These are phyloP conservation scores for Pentalonia nigronervosa DNA, from an alignment of 1,140 invertebrate species.

Conservation along the genomic window DNA sequence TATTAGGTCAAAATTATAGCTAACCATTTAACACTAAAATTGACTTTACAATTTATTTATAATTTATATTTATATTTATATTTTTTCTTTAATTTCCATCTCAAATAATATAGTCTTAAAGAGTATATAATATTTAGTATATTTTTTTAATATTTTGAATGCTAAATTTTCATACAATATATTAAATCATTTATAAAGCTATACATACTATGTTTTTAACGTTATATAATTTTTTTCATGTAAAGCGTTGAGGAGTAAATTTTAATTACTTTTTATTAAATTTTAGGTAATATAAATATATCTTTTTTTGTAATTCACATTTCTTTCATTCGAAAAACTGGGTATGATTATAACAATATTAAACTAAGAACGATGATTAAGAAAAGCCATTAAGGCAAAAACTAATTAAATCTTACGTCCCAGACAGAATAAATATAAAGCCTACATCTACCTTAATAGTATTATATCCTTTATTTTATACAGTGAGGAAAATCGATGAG, in stretches of 20 bases:
- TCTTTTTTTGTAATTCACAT: constrained; percentile 38
- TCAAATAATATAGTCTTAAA: background rate
- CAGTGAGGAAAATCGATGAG: constrained; percentile 36
- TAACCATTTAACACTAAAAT: background rate
- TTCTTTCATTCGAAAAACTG: constrained; percentile 34
- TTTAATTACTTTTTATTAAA: background rate
- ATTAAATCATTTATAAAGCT: background rate
- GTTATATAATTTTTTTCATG: background rate
- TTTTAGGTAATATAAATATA: constrained; percentile 13
- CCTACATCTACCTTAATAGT: constrained; percentile 18
- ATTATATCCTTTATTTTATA: constrained; percentile 36
- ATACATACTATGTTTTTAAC: background rate
- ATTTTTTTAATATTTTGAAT: background rate
- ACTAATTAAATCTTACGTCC: constrained; percentile 54
- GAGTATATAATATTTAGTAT: background rate
- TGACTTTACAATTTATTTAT: background rate
- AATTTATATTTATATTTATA: background rate
- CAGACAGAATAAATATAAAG: constrained; percentile 50
- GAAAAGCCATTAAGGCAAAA: constrained; percentile 47
- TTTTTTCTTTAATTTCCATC: background rate
- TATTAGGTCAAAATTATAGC: background rate
- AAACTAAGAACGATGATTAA: constrained; percentile 48
- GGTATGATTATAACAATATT: constrained; percentile 50
- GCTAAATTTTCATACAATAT: background rate
- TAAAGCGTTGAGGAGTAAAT: constrained; percentile 3